A percentile compares a stretch with the other conserved stretches of the same genome.
Evolutionary conservation across 2,797 vertebrate genomes (phyloP).

Genomic region (Myripristis murdjan): DNA sequence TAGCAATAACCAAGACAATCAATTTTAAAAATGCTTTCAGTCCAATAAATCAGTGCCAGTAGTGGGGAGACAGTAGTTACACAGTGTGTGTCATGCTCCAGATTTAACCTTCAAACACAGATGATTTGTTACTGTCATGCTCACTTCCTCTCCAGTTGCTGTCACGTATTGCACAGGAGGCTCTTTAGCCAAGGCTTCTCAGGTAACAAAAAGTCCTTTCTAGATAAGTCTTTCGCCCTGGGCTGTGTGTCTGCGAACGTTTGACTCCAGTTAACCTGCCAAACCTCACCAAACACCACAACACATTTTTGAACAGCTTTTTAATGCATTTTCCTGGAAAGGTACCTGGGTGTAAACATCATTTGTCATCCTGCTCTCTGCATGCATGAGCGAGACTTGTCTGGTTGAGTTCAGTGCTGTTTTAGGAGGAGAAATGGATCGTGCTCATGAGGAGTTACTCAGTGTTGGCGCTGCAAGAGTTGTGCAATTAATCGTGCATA

Average conservation of each 20-base stretch:
- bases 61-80: constrained; percentile 24
- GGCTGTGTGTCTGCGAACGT: background rate
- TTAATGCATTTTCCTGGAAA: too few relatives aligned
- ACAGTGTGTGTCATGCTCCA: constrained; percentile 18
- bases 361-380: too few relatives aligned
- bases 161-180: background rate
- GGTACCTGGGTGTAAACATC: too few relatives aligned
- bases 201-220: constrained; percentile 13
- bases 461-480: too few relatives aligned
- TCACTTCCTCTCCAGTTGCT: background rate
- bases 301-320: too few relatives aligned
- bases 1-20: constrained; percentile 1
- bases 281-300: background rate
- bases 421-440: too few relatives aligned
- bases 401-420: too few relatives aligned
- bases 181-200: background rate
- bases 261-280: constrained; percentile 2
- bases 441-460: too few relatives aligned
- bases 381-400: too few relatives aligned
- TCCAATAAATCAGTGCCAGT: constrained; percentile 18
- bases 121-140: constrained; percentile 13
- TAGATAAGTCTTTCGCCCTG: background rate
- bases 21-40: constrained; percentile 4
- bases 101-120: constrained; percentile 14
- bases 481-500: too few relatives aligned